Percentiles rank a stretch among this genome's conserved stretches.
Conservation (phyloP, 2,113 vertebrate species). For the Heterochromis multidens region DNA sequence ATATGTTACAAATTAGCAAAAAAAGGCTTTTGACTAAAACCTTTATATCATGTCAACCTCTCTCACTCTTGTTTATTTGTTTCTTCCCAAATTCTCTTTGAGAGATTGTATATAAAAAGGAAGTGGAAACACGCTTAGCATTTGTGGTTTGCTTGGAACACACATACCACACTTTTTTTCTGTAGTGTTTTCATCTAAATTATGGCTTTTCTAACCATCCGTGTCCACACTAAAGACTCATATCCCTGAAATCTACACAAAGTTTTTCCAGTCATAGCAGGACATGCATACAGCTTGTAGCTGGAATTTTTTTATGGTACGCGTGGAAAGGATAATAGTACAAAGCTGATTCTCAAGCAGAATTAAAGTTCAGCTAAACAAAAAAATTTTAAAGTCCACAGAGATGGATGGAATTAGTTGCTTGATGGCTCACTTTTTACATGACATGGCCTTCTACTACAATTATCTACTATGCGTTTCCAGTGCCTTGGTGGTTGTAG, state of each 20-base stretch:
- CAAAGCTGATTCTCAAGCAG: not conserved
- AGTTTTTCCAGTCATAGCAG: not conserved
- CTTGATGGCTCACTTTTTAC: not conserved
- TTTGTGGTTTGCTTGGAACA: slow-evolving; percentile 35
- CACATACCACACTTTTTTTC: slow-evolving; percentile 17
- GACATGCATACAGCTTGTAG: not conserved
- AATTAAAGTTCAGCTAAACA: not conserved
- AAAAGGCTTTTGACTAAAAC: not conserved
- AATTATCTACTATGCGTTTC: slow-evolving; percentile 17
- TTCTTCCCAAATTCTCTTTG: not conserved
- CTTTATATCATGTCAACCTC: not conserved
- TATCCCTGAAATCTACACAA: not conserved
- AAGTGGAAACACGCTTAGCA: slow-evolving; percentile 34
- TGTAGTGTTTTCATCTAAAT: slow-evolving; percentile 8
- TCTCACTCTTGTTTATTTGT: slow-evolving; percentile 5
- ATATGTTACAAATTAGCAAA: not conserved
- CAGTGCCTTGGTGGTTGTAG: slow-evolving; percentile 2
- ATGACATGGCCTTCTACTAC: not conserved
- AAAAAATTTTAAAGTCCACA: not conserved
- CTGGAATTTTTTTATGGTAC: not conserved
- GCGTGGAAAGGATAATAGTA: not conserved
- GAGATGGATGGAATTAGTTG: not conserved
- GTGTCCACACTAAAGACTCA: not conserved
- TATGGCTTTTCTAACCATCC: slow-evolving; percentile 9
- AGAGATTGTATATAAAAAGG: slow-evolving; percentile 1